Evolutionary conservation across 2,888 invertebrate genomes (phyloP).

Genomic region (Atethmia centrago): DNA sequence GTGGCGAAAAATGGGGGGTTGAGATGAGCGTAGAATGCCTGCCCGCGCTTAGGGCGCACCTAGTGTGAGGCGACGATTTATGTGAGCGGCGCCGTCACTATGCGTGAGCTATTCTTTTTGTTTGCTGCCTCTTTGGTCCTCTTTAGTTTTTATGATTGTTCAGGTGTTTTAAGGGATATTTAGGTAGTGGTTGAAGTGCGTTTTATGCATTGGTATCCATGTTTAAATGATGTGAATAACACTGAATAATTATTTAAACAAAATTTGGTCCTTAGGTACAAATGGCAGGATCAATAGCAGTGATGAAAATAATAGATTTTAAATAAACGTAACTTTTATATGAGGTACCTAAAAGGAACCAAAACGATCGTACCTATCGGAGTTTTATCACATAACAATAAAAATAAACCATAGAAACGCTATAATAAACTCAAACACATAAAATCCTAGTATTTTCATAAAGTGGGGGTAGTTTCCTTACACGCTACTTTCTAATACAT

Average conservation of each 20-base stretch:
- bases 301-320: background rate
- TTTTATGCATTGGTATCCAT: background rate
- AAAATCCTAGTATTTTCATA: constrained; percentile 40
- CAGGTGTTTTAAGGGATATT: background rate
- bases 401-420: constrained; percentile 40
- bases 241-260: background rate
- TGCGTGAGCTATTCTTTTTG: constrained; percentile 51
- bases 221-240: background rate
- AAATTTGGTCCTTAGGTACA: background rate
- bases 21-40: constrained; percentile 79
- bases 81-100: constrained; percentile 41
- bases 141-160: constrained; percentile 22
- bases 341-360: background rate
- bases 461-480: constrained; percentile 32
- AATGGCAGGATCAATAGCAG: background rate
- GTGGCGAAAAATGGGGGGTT: constrained; percentile 89
- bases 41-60: constrained; percentile 75
- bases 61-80: constrained; percentile 64
- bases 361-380: background rate
- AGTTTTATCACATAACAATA: constrained; percentile 36
- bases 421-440: constrained; percentile 43
- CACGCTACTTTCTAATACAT: constrained; percentile 49
- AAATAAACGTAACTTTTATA: background rate
- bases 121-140: constrained; percentile 25
- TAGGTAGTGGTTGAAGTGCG: background rate